Percentiles rank a stretch among this genome's conserved stretches.
Evolutionary conservation across 2,113 vertebrate genomes (phyloP).

Genomic region (Gnathonemus echidnorhynchus): DNA sequence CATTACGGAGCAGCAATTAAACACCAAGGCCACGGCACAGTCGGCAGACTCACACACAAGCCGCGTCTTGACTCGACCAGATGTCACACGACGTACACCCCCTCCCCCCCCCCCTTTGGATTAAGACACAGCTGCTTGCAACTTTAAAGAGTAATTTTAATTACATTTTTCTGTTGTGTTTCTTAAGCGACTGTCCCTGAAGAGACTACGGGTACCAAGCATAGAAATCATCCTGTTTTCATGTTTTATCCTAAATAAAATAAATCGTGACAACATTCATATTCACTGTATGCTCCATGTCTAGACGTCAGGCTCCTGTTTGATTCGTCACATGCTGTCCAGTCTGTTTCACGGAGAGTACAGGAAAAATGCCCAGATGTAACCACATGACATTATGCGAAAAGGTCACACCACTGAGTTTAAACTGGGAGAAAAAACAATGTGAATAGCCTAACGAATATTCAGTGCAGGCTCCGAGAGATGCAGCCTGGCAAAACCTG

Average conservation of each 20-base stretch:
- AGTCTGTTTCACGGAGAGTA: background rate
- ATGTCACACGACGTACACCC: background rate
- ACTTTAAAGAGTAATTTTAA: conserved; percentile 1
- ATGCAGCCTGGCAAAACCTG: background rate
- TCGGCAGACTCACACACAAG: background rate
- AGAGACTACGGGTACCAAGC: background rate
- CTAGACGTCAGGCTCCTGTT: background rate
- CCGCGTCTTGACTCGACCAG: background rate
- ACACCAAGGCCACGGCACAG: background rate
- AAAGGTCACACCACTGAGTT: background rate
- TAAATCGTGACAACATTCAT: background rate
- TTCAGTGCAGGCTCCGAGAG: background rate
- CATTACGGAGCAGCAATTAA: conserved; percentile 11
- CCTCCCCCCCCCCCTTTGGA: background rate
- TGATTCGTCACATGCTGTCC: background rate
- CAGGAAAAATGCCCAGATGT: background rate
- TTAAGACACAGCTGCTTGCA: background rate
- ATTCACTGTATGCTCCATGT: background rate
- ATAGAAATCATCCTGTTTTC: background rate
- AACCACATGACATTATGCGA: background rate
- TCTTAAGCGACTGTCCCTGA: background rate
- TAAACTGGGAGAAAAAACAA: background rate
- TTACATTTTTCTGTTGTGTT: background rate
- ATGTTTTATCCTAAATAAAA: background rate
- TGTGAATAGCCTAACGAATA: background rate